phyloP scores from a whole-genome alignment of 2,888 invertebrate genomes.

The Byasa hedistus region DNA sequence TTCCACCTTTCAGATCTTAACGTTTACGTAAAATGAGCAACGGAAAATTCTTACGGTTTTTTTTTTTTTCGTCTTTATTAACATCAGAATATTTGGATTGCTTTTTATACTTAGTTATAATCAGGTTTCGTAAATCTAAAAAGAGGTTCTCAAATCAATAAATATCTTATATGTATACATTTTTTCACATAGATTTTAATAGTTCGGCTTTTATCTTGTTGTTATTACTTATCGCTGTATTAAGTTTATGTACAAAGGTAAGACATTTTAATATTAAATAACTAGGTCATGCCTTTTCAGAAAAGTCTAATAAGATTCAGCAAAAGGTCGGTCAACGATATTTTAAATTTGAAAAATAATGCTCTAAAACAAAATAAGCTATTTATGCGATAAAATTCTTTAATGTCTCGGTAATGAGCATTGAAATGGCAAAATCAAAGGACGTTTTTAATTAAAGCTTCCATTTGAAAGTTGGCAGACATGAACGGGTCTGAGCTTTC shows the following conservation, averaged over 20 bases:
- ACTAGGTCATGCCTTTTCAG: too few species aligned
- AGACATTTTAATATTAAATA: too few species aligned
- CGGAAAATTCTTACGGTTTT: not conserved
- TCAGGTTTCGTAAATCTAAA: too few species aligned
- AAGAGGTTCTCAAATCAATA: too few species aligned
- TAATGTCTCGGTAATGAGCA: conserved; percentile 7
- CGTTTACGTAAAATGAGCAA: not conserved
- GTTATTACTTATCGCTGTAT: too few species aligned
- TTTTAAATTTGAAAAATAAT: not conserved
- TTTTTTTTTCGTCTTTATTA: not conserved
- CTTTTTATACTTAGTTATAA: too few species aligned
- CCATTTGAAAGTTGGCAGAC: conserved; percentile 21
- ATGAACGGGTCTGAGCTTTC: conserved; percentile 16
- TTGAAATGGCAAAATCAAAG: conserved; percentile 7
- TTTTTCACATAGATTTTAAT: too few species aligned
- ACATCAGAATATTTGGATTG: not conserved
- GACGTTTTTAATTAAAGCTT: conserved; percentile 15
- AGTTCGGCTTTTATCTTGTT: too few species aligned
- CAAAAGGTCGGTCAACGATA: not conserved
- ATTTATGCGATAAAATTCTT: not conserved
- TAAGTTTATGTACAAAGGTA: too few species aligned
- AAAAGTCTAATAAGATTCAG: not conserved
- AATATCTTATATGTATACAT: too few species aligned
- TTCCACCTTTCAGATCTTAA: not conserved
- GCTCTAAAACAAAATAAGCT: not conserved